A percentile compares a stretch with the other conserved stretches of the same genome.
phyloP scores from a whole-genome alignment of 2,113 vertebrate genomes.

The Gymnorhina tibicen region DNA sequence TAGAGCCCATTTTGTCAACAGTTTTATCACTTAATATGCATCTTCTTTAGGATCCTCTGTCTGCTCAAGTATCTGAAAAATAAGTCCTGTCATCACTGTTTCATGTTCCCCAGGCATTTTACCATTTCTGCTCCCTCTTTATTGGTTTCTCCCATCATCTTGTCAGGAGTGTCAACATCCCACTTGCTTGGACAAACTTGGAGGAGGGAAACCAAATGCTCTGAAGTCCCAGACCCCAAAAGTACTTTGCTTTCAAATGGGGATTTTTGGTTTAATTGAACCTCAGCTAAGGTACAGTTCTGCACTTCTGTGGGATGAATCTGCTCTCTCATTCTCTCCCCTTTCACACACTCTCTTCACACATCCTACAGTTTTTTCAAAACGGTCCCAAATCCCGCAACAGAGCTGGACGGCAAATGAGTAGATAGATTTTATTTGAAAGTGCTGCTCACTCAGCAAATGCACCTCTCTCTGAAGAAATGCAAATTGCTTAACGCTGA shows the following conservation, averaged over 20 bases:
- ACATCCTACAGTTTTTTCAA: background rate
- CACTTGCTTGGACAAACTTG: background rate
- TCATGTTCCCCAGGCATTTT: background rate
- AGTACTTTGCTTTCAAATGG: background rate
- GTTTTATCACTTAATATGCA: background rate
- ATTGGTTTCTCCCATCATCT: background rate
- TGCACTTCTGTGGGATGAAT: background rate
- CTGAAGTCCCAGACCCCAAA: background rate
- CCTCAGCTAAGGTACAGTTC: background rate
- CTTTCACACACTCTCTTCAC: background rate
- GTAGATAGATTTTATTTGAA: conserved; percentile 44
- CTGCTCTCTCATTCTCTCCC: background rate
- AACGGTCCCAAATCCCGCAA: background rate
- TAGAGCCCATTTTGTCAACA: background rate
- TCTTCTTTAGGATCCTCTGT: background rate
- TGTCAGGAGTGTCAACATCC: background rate
- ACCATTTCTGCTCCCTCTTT: background rate
- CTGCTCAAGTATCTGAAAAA: background rate
- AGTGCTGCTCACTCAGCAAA: conserved; percentile 59
- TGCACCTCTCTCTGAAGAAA: conserved; percentile 53
- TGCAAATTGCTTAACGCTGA: conserved; percentile 45
- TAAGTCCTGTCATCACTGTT: background rate
- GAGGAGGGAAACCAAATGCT: conserved; percentile 10
- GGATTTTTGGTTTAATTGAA: background rate
- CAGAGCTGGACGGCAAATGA: conserved; percentile 29